These are phyloP conservation scores for Bombus superbus DNA, from an alignment of 1,140 invertebrate species.

Conservation along the genomic window DNA sequence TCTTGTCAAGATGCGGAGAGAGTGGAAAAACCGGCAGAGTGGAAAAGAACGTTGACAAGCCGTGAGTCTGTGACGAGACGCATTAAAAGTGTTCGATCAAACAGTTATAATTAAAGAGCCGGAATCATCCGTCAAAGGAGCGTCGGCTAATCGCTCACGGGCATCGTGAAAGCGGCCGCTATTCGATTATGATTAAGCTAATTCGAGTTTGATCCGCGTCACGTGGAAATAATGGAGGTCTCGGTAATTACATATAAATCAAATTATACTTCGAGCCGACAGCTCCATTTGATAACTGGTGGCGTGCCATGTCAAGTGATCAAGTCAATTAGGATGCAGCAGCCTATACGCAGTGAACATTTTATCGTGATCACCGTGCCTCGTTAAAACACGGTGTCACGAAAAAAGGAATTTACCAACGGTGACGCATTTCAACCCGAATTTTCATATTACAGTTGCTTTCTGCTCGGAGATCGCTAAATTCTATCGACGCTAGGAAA, in stretches of 20 bases:
- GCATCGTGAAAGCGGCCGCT: constrained; percentile 65
- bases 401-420: constrained; percentile 1
- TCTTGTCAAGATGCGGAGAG: neutral
- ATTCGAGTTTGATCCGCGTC: constrained; percentile 80
- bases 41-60: neutral
- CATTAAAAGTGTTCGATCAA: constrained; percentile 36
- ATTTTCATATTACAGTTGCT: neutral
- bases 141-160: constrained; percentile 64
- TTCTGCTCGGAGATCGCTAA: neutral
- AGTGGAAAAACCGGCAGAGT: neutral
- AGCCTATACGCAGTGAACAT: constrained; percentile 44
- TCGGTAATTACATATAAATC: constrained; percentile 79
- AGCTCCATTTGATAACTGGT: constrained; percentile 68
- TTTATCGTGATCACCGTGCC: constrained; percentile 47
- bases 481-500: neutral
- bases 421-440: neutral
- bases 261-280: constrained; percentile 72
- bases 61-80: neutral
- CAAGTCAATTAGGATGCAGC: constrained; percentile 60
- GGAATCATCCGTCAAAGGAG: constrained; percentile 63
- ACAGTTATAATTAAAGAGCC: constrained; percentile 56
- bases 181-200: constrained; percentile 80
- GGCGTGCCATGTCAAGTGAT: constrained; percentile 64
- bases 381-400: constrained; percentile 24
- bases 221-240: constrained; percentile 79